Percentiles rank a stretch among this genome's conserved stretches.
phyloP scores from a whole-genome alignment of 2,888 invertebrate species.

The Mesopsocus fuscifrons region DNA sequence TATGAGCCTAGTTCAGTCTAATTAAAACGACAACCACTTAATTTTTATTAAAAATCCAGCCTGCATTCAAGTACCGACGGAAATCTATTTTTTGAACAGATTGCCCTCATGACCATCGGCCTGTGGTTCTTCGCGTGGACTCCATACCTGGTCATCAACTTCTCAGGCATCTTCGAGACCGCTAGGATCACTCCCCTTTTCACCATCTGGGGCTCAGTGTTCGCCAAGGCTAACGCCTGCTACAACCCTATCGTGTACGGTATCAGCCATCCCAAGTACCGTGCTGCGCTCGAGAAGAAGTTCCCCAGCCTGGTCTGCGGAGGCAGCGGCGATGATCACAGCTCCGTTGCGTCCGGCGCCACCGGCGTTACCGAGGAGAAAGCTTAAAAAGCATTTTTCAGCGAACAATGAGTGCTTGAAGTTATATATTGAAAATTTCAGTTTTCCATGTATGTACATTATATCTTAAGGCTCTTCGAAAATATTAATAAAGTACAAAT shows the following conservation, averaged over 20 bases:
- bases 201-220: conserved; percentile 77
- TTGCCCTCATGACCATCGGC: conserved; percentile 69
- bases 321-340: conserved; percentile 33
- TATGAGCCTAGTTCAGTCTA: too few species aligned
- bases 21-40: too few species aligned
- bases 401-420: too few species aligned
- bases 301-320: conserved; percentile 60
- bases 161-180: conserved; percentile 56
- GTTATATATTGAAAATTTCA: too few species aligned
- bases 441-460: too few species aligned
- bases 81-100: too few species aligned
- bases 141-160: conserved; percentile 68
- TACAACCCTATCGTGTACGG: conserved; percentile 85
- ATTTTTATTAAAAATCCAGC: too few species aligned
- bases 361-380: conserved; percentile 45
- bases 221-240: conserved; percentile 79
- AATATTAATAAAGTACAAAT: too few species aligned
- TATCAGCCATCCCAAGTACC: conserved; percentile 67
- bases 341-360: conserved; percentile 45
- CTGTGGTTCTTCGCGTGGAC: conserved; percentile 89
- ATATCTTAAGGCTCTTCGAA: too few species aligned
- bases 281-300: conserved; percentile 51
- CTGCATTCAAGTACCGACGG: too few species aligned
- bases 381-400: conserved; percentile 24
- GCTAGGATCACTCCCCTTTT: conserved; percentile 55